These are phyloP conservation scores for Podarcis siculus DNA, from an alignment of 2,797 vertebrate genomes.

Conservation along the genomic window DNA sequence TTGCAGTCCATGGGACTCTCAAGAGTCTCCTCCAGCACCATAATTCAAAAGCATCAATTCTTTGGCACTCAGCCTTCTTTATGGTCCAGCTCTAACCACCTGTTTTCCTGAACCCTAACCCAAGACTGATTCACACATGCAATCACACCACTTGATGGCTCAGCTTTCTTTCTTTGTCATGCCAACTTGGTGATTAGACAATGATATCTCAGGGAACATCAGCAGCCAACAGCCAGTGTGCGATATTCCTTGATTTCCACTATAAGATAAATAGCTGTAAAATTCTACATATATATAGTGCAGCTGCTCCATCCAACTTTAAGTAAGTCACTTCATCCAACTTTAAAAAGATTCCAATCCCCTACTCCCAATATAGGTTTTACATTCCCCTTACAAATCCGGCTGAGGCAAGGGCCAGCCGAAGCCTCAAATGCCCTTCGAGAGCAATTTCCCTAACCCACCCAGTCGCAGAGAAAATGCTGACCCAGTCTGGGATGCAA, in stretches of 20 bases:
- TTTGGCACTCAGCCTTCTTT: too few relatives aligned
- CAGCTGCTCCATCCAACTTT: too few relatives aligned
- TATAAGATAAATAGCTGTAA: too few relatives aligned
- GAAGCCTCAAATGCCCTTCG: conserved; percentile 31
- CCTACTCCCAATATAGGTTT: background rate
- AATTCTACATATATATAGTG: too few relatives aligned
- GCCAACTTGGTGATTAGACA: background rate
- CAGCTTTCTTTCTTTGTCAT: background rate
- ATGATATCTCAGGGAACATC: background rate
- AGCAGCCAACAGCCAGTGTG: background rate
- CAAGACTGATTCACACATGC: background rate
- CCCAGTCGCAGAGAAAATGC: conserved; percentile 65
- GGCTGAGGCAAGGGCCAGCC: conserved; percentile 45
- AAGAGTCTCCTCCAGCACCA: too few relatives aligned
- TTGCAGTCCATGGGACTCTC: too few relatives aligned
- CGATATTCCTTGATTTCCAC: background rate
- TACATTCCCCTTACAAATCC: conserved; percentile 6
- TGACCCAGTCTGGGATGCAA: conserved; percentile 63
- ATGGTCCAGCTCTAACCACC: too few relatives aligned
- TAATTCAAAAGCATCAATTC: too few relatives aligned
- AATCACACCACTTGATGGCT: background rate
- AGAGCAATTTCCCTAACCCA: conserved; percentile 59
- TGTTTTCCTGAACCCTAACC: background rate
- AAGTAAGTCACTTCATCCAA: too few relatives aligned
- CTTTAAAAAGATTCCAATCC: too few relatives aligned